Percentiles rank a stretch among this genome's conserved stretches.
Conservation (phyloP, 2,888 invertebrate genomes). For the Apocheima hispidaria region DNA sequence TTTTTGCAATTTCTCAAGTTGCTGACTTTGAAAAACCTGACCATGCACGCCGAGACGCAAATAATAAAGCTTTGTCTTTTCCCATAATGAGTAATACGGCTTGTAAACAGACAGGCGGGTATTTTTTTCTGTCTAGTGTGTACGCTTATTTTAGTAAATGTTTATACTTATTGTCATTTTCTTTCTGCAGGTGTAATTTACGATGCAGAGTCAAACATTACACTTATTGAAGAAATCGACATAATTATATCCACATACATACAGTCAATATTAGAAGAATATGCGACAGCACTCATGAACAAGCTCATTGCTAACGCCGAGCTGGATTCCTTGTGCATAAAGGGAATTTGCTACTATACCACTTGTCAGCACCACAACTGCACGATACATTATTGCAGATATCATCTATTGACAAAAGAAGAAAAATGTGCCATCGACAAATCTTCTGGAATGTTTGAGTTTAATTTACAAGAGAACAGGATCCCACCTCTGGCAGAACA, state of each 20-base stretch:
- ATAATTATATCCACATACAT: constrained; percentile 52
- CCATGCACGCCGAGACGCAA: too few species aligned
- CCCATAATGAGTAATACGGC: too few species aligned
- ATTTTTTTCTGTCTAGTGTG: too few species aligned
- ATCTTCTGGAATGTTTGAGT: constrained; percentile 32
- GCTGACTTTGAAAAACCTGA: too few species aligned
- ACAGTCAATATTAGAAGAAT: constrained; percentile 53
- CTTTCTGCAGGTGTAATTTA: constrained; percentile 33
- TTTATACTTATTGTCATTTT: background rate
- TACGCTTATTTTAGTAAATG: too few species aligned
- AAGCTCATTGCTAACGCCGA: constrained; percentile 56
- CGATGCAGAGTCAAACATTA: constrained; percentile 47
- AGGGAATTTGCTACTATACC: constrained; percentile 66
- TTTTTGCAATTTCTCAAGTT: too few species aligned
- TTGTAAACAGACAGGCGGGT: too few species aligned
- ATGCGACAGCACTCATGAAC: constrained; percentile 62
- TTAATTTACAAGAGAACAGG: constrained; percentile 40
- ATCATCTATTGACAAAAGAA: constrained; percentile 57
- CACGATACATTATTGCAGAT: constrained; percentile 58
- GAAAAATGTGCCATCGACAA: constrained; percentile 53
- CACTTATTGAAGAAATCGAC: constrained; percentile 36
- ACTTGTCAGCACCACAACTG: constrained; percentile 55
- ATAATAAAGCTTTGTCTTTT: too few species aligned
- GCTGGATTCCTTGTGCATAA: constrained; percentile 59
- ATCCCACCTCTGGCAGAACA: constrained; percentile 32